Evolutionary conservation across 2,113 vertebrate genomes (phyloP).

Genomic region (Cephalopholis sonnerati): DNA sequence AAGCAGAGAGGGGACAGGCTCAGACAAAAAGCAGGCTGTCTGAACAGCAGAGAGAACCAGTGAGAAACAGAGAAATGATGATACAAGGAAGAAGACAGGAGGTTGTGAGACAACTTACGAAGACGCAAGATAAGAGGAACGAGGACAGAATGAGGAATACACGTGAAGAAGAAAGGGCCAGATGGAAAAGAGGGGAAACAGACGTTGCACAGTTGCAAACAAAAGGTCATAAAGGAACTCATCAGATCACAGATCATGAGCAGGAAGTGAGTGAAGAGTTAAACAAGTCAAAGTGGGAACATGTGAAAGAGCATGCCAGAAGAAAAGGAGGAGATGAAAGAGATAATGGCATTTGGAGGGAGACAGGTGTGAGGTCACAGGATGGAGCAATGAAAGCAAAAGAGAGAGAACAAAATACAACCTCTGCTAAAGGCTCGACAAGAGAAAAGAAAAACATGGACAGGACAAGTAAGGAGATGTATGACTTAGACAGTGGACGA

Average conservation of each 20-base stretch:
- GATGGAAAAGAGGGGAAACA: background rate
- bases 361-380: slow-evolving; percentile 56
- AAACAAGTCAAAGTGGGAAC: background rate
- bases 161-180: slow-evolving; percentile 23
- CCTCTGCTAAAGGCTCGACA: slow-evolving; percentile 58
- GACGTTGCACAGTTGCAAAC: background rate
- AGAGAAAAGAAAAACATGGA: slow-evolving; percentile 40
- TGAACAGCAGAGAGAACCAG: slow-evolving; percentile 42
- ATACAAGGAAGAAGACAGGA: slow-evolving; percentile 23
- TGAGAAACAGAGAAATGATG: slow-evolving; percentile 24
- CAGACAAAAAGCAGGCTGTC: slow-evolving; percentile 39
- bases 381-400: slow-evolving; percentile 74
- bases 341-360: slow-evolving; percentile 37
- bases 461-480: background rate
- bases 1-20: slow-evolving; percentile 28
- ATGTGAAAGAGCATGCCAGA: slow-evolving; percentile 24
- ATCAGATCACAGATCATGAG: background rate
- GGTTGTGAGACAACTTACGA: slow-evolving; percentile 20
- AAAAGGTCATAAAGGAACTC: slow-evolving; percentile 33
- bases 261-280: slow-evolving; percentile 27
- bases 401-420: slow-evolving; percentile 66
- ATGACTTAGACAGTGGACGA: background rate
- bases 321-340: slow-evolving; percentile 13
- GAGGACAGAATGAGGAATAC: slow-evolving; percentile 42
- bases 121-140: slow-evolving; percentile 60